These are phyloP conservation scores for Chrysomallon squamiferum DNA, from an alignment of 1,140 invertebrate species.

Conservation along the genomic window DNA sequence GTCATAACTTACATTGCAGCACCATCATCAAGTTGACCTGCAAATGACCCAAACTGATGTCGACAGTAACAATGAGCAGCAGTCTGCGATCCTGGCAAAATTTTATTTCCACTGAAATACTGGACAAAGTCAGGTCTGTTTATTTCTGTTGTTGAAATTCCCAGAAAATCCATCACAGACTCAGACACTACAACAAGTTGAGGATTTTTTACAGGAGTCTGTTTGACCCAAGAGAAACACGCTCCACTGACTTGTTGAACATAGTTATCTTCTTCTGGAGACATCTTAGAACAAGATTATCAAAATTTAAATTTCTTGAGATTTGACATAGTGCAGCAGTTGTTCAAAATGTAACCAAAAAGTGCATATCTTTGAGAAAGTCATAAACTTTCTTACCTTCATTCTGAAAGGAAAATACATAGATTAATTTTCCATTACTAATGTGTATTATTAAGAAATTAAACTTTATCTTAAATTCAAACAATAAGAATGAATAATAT, in stretches of 20 bases:
- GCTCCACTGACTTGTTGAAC: constrained; percentile 58
- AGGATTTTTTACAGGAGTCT: constrained; percentile 66
- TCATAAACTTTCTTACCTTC: too few relatives aligned
- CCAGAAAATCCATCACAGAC: constrained; percentile 64
- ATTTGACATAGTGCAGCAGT: constrained; percentile 38
- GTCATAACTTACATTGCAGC: constrained; percentile 65
- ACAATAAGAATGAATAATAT: too few relatives aligned
- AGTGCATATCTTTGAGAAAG: too few relatives aligned
- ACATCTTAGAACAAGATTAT: constrained; percentile 53
- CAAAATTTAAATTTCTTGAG: constrained; percentile 60
- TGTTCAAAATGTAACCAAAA: constrained; percentile 3
- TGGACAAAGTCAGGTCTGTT: constrained; percentile 69
- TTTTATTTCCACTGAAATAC: constrained; percentile 66
- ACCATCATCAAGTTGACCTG: constrained; percentile 73
- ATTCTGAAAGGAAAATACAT: too few relatives aligned
- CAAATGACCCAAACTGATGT: constrained; percentile 75
- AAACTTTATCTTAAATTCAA: too few relatives aligned
- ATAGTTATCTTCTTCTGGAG: constrained; percentile 68
- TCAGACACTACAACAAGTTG: constrained; percentile 67
- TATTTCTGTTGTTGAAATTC: constrained; percentile 63
- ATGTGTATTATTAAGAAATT: too few relatives aligned
- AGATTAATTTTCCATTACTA: too few relatives aligned
- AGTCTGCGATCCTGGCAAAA: constrained; percentile 54
- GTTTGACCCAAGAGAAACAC: constrained; percentile 68
- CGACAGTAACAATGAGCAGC: constrained; percentile 75